Conservation (phyloP, 2,888 invertebrate species). For the Podotricha telesiphe region DNA sequence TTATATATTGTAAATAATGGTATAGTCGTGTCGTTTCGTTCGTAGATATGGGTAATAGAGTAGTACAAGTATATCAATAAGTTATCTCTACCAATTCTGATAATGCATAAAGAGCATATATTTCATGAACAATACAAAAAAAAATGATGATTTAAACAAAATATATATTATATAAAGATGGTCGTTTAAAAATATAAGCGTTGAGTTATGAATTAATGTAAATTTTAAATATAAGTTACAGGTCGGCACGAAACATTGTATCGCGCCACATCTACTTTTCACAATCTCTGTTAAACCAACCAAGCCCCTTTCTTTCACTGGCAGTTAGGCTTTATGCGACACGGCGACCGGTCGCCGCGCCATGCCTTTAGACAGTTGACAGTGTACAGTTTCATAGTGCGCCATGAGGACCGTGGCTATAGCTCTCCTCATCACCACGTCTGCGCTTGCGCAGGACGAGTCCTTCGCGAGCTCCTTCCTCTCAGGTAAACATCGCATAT, state of each 20-base stretch:
- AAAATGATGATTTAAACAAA: no score
- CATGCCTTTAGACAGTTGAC: conserved; percentile 58
- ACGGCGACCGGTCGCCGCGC: conserved; percentile 64
- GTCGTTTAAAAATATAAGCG: no score
- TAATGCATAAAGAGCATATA: no score
- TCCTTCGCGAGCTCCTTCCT: conserved; percentile 92
- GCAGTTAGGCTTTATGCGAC: conserved; percentile 60
- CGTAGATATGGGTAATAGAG: no score
- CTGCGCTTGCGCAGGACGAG: conserved; percentile 85
- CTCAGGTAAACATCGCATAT: conserved; percentile 83
- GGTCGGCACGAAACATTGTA: not conserved
- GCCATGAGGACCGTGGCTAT: conserved; percentile 60
- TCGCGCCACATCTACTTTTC: conserved; percentile 34
- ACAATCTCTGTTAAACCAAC: conserved; percentile 36
- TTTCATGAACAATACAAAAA: no score
- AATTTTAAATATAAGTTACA: not conserved
- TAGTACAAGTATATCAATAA: no score
- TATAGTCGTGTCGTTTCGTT: no score
- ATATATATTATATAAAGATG: no score
- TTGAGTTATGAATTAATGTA: no score
- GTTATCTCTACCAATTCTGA: no score
- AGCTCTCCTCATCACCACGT: conserved; percentile 56
- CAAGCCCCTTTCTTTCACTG: conserved; percentile 60
- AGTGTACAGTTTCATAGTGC: conserved; percentile 53
- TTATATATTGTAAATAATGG: no score